These are phyloP conservation scores for Pterocles orientalis DNA, from an alignment of 2,113 vertebrate genomes.

Conservation along the genomic window DNA sequence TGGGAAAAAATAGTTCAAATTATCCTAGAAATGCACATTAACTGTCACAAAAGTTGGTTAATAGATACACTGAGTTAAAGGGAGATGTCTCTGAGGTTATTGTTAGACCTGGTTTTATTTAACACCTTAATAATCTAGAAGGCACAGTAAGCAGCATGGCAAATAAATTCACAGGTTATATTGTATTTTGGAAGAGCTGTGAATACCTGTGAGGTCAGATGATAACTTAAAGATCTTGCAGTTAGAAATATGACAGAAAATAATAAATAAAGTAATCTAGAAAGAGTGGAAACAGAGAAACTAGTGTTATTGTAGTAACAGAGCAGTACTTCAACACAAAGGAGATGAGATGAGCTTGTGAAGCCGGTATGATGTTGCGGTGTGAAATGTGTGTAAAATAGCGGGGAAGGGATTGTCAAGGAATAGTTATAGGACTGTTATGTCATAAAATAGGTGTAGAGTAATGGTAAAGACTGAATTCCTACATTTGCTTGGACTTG, in stretches of 20 bases:
- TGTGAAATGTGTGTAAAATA: neutral
- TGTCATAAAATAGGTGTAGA: neutral
- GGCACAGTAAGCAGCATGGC: neutral
- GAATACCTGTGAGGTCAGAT: conserved; percentile 21
- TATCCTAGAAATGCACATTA: neutral
- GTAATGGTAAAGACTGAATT: neutral
- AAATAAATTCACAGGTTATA: conserved; percentile 29
- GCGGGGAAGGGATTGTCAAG: neutral
- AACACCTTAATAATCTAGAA: conserved; percentile 46
- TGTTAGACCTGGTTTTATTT: conserved; percentile 47
- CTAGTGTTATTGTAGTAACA: neutral
- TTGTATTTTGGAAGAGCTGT: conserved; percentile 14
- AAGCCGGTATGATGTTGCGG: neutral
- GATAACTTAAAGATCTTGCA: neutral
- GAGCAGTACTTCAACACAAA: neutral
- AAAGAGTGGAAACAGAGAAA: neutral
- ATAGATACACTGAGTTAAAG: neutral
- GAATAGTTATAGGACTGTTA: neutral
- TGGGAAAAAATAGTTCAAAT: conserved; percentile 16
- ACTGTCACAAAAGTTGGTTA: conserved; percentile 4
- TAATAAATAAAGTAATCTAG: conserved; percentile 11
- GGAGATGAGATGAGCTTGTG: neutral
- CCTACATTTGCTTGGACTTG: neutral
- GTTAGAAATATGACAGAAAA: conserved; percentile 6
- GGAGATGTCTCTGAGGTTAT: neutral